A percentile compares a stretch with the other conserved stretches of the same genome.
Evolutionary conservation across 2,113 vertebrate species (phyloP).

Genomic region (Campylomormyrus tamandua): DNA sequence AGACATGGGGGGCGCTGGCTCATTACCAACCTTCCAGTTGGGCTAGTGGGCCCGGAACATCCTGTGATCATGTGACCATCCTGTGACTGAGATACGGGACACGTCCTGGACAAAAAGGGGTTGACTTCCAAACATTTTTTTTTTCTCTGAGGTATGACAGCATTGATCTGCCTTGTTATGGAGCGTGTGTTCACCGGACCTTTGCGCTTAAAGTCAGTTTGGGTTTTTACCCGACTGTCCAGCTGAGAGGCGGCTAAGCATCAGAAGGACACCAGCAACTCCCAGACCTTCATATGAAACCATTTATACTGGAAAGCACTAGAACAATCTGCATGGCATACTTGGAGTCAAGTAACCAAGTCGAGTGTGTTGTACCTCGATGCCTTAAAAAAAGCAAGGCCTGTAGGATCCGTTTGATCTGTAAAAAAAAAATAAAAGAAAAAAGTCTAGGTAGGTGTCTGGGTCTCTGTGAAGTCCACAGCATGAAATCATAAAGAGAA

Average conservation of each 20-base stretch:
- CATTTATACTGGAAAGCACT: neutral
- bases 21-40: no score
- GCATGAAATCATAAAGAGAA: neutral
- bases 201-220: neutral
- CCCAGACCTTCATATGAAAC: neutral
- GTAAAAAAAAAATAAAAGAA: constrained; percentile 1
- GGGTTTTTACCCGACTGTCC: neutral
- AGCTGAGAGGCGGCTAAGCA: neutral
- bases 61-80: neutral
- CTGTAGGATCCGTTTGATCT: neutral
- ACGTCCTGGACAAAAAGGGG: neutral
- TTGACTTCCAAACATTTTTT: neutral
- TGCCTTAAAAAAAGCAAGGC: constrained; percentile 10
- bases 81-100: neutral
- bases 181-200: neutral
- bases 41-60: neutral
- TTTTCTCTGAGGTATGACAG: constrained; percentile 20
- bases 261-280: neutral
- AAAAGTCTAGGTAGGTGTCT: neutral
- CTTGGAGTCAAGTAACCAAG: neutral
- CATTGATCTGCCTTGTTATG: neutral
- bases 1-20: neutral
- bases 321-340: neutral
- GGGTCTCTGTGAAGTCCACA: neutral
- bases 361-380: neutral